Conservation (phyloP, 2,888 invertebrate species). For the Xestia xanthographa region DNA sequence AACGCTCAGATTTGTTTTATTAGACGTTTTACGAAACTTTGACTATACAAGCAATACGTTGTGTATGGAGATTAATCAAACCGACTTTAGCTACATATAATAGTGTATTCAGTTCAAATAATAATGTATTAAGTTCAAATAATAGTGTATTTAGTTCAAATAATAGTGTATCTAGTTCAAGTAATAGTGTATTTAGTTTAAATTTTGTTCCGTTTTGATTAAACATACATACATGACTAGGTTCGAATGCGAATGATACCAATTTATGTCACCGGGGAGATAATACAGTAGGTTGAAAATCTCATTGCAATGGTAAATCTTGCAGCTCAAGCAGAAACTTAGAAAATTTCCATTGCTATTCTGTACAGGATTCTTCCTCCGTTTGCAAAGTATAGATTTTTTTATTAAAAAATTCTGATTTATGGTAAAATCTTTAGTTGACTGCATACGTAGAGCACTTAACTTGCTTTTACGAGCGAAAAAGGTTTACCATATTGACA, state of each 20-base stretch:
- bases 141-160: too few species aligned
- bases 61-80: background rate
- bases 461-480: background rate
- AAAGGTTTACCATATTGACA: slow-evolving; percentile 11
- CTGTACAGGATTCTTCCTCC: background rate
- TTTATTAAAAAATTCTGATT: background rate
- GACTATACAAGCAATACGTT: background rate
- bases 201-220: background rate
- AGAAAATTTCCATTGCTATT: background rate
- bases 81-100: background rate
- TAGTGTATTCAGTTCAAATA: background rate
- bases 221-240: background rate
- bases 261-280: background rate
- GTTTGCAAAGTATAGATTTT: background rate
- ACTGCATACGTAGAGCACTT: background rate
- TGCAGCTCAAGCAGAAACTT: background rate
- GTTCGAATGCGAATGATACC: background rate
- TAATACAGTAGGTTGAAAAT: background rate
- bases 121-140: too few species aligned
- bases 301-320: background rate
- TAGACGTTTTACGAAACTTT: background rate
- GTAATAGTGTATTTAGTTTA: too few species aligned
- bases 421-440: background rate
- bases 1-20: too few species aligned
- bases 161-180: too few species aligned